Conservation (phyloP, 2,797 vertebrate species). For the Pristis pectinata region DNA sequence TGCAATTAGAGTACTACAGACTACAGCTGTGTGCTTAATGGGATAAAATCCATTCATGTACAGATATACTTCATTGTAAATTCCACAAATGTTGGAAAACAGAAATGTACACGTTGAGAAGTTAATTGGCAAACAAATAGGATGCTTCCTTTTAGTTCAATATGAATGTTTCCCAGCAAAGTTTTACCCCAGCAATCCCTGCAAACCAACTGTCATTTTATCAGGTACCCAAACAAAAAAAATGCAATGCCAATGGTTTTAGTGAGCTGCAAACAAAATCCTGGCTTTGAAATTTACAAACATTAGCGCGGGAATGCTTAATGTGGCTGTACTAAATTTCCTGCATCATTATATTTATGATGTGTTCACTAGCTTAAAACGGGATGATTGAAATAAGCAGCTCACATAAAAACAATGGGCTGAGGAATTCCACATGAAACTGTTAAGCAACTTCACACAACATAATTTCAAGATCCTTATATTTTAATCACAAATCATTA, state of each 20-base stretch:
- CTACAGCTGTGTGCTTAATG: conserved; percentile 25
- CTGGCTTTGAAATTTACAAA: background rate
- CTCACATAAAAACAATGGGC: background rate
- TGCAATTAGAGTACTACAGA: conserved; percentile 21
- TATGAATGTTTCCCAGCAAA: background rate
- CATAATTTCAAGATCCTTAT: background rate
- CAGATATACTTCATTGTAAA: conserved; percentile 27
- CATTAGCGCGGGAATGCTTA: background rate
- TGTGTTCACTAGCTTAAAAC: background rate
- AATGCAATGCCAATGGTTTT: background rate
- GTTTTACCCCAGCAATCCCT: background rate
- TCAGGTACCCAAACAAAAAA: background rate
- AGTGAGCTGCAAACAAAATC: background rate
- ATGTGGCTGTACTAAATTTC: background rate
- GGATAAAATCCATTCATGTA: conserved; percentile 34
- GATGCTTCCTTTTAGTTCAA: conserved; percentile 11
- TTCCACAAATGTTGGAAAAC: conserved; percentile 8
- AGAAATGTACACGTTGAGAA: conserved; percentile 6
- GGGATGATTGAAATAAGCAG: background rate
- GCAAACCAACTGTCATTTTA: background rate
- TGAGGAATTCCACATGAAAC: conserved; percentile 21
- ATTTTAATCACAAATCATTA: background rate
- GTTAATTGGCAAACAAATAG: conserved; percentile 34
- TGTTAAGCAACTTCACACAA: conserved; percentile 18
- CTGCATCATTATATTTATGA: background rate